These are phyloP conservation scores for Enteromius anoplus DNA, from an alignment of 2,797 vertebrate species.

Conservation along the genomic window DNA sequence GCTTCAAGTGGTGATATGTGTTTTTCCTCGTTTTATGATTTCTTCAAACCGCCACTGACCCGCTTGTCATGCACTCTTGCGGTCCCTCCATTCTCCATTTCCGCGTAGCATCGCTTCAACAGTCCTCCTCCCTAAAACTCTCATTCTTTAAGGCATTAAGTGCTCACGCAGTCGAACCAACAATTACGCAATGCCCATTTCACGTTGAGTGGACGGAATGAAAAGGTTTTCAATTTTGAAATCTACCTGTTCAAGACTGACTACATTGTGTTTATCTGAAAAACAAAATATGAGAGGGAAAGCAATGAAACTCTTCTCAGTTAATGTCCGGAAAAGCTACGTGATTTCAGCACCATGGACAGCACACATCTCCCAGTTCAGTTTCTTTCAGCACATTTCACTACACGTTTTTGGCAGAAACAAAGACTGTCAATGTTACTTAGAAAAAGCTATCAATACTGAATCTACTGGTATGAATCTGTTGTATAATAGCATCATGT, in stretches of 20 bases:
- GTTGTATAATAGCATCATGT: background rate
- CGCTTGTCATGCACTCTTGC: constrained; percentile 13
- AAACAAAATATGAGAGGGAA: background rate
- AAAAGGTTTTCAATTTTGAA: constrained; percentile 13
- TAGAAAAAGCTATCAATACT: background rate
- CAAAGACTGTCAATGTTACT: background rate
- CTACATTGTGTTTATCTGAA: constrained; percentile 26
- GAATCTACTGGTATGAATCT: background rate
- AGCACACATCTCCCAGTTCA: constrained; percentile 51
- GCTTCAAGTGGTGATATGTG: constrained; percentile 52
- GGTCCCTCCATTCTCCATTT: constrained; percentile 46
- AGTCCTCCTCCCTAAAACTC: constrained; percentile 39
- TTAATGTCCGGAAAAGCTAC: background rate
- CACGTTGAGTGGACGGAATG: background rate
- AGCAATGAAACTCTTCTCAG: background rate
- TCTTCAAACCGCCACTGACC: constrained; percentile 30
- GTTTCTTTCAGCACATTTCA: background rate
- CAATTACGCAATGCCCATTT: constrained; percentile 9
- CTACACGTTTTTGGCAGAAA: background rate
- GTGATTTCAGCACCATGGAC: constrained; percentile 70
- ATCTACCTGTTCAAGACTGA: constrained; percentile 7
- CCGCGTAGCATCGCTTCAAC: constrained; percentile 48
- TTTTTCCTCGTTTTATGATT: constrained; percentile 26
- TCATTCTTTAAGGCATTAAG: constrained; percentile 11
- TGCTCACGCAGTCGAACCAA: background rate